These are phyloP conservation scores for Popillia japonica DNA, from an alignment of 1,140 invertebrate species.

Conservation along the genomic window DNA sequence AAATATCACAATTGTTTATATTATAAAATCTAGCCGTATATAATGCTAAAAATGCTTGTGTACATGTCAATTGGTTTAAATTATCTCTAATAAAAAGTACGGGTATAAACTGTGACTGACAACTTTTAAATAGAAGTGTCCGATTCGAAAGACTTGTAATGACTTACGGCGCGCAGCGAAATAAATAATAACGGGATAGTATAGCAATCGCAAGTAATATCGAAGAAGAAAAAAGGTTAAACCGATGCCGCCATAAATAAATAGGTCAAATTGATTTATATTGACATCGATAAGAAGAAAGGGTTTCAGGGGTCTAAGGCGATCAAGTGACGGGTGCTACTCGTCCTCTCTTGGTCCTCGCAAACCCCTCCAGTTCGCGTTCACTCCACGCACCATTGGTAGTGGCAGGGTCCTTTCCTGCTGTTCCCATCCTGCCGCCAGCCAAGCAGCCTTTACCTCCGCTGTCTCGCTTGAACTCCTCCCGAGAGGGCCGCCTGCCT, in stretches of 20 bases:
- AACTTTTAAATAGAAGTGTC: too few relatives aligned
- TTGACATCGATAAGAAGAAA: conserved; percentile 39
- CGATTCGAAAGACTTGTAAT: too few relatives aligned
- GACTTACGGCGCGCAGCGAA: too few relatives aligned
- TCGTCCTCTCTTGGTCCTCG: conserved; percentile 25
- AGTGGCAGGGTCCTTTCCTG: conserved; percentile 3
- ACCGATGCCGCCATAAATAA: conserved; percentile 38
- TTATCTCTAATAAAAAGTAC: too few relatives aligned
- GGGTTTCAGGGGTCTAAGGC: conserved; percentile 36
- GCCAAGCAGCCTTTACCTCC: not conserved
- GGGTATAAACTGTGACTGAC: too few relatives aligned
- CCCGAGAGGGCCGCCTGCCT: conserved; percentile 40
- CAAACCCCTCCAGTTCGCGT: not conserved
- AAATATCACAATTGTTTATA: too few relatives aligned
- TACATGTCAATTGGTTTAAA: too few relatives aligned
- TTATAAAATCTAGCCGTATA: too few relatives aligned
- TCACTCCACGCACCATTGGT: conserved; percentile 25
- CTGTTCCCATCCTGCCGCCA: not conserved
- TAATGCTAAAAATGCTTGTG: too few relatives aligned
- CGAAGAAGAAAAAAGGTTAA: conserved; percentile 23
- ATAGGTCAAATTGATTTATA: conserved; percentile 39
- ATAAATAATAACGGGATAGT: not conserved
- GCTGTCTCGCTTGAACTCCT: conserved; percentile 39
- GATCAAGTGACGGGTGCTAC: conserved; percentile 37
- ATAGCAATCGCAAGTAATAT: not conserved